phyloP scores from a whole-genome alignment of 2,113 vertebrate species.

The Puntigrus tetrazona region DNA sequence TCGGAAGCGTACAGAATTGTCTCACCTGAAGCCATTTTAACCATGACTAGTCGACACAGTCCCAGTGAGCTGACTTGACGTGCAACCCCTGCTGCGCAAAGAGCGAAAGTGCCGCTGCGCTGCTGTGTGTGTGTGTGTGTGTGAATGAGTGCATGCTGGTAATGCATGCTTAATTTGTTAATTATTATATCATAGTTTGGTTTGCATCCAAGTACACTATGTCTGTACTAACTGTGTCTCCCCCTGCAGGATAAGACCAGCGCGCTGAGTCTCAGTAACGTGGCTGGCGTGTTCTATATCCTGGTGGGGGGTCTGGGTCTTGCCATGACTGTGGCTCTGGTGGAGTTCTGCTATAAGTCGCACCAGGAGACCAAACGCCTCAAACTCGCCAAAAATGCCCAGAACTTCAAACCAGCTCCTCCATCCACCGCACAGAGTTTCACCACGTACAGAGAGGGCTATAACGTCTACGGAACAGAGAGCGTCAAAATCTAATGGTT shows the following conservation, averaged over 20 bases:
- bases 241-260: constrained; percentile 99
- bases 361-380: constrained; percentile 96
- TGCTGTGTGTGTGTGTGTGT: constrained; percentile 1
- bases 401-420: constrained; percentile 95
- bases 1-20: neutral
- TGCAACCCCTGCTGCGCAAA: constrained; percentile 15
- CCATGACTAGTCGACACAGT: neutral
- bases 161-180: constrained; percentile 26
- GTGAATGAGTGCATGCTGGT: constrained; percentile 20
- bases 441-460: constrained; percentile 98
- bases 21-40: neutral
- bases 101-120: neutral
- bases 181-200: neutral
- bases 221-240: neutral
- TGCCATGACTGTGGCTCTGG: constrained; percentile 98
- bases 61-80: neutral
- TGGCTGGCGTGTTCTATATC: constrained; percentile 99
- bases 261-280: constrained; percentile 98
- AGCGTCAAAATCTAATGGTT: constrained; percentile 94
- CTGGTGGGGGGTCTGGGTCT: constrained; percentile 97
- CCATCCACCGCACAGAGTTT: constrained; percentile 93
- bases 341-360: constrained; percentile 99
- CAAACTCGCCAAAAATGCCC: constrained; percentile 93
- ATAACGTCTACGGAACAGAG: constrained; percentile 99
- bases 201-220: neutral